Evolutionary conservation across 2,888 invertebrate genomes (phyloP), one percentile per base, ranked within the genome.

Genomic region (Tetragonisca angustula): DNA sequence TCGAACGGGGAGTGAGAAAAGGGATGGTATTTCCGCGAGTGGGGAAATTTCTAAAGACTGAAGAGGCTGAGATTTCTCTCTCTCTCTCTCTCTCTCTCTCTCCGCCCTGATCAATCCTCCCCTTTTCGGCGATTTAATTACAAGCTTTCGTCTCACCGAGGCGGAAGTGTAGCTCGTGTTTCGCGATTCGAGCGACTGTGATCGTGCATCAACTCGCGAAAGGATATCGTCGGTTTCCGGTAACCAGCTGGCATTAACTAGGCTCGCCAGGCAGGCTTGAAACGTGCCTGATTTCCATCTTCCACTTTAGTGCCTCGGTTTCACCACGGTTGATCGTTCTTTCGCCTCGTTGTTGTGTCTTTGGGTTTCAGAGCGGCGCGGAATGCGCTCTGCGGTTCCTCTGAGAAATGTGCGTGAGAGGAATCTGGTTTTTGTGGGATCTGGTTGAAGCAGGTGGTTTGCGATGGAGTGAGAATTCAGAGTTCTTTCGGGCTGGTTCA

Each of bases 91-190:
- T n/a, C n/a, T n/a, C n/a, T n/a, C 36, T 9, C 62, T 24, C 9
- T 24, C 21, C 19, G 4, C 72, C 17, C 15, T 49, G 61, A 54
- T 73, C 54, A 43, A 17, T 24, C 67, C 24, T 76, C 21, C 67
- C 49, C 78, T 75, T 69, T 78, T 81, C 67, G 50, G 74, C 72
- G 81, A 73, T 81, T 81, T 84, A 84, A 84, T 84, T 84, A 74
- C 75, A 69, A 74, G 43, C 43, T 43, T 43, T 43, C 52, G 64
- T n/a, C 52, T 68, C 49, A 15, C 56, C 32, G 59, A 21, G 43
- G 49, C 24, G 43, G 9, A 2, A 24, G 49, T 24, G 24, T 43
- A 43, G 43, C 43, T 43, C 1, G 36, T 6, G 9, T 36, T 36
- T 36, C 36, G 36, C 36, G 24, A 36, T 4, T 11, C 27, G 19